These are phyloP conservation scores for Gasterosteus aculeatus DNA, from an alignment of 2,113 vertebrate genomes.

Conservation along the genomic window DNA sequence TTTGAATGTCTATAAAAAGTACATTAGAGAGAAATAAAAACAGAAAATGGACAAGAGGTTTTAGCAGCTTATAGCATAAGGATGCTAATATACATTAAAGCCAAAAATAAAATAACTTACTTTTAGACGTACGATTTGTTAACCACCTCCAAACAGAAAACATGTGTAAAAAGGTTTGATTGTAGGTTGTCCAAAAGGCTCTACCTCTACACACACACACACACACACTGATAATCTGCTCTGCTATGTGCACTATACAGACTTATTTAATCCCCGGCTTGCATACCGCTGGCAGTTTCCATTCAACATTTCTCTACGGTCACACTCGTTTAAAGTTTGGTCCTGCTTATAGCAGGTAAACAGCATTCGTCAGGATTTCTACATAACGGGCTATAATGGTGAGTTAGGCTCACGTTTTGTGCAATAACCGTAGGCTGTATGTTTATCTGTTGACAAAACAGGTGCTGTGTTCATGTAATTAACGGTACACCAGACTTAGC, in stretches of 20 bases:
- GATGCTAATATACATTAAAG: slow-evolving; percentile 1
- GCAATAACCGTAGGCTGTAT: background rate
- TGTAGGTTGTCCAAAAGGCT: slow-evolving; percentile 55
- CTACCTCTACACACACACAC: slow-evolving; percentile 65
- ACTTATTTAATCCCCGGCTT: slow-evolving; percentile 74
- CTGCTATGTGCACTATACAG: slow-evolving; percentile 68
- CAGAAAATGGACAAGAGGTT: background rate
- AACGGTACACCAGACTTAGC: background rate
- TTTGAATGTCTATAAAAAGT: background rate
- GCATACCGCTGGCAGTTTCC: slow-evolving; percentile 75
- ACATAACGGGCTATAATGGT: slow-evolving; percentile 36
- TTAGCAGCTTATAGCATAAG: background rate
- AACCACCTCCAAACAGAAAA: slow-evolving; percentile 33
- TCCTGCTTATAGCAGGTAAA: slow-evolving; percentile 23
- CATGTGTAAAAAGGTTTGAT: slow-evolving; percentile 27
- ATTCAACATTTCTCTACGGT: slow-evolving; percentile 60
- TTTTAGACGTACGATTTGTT: slow-evolving; percentile 30
- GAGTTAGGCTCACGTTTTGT: slow-evolving; percentile 34
- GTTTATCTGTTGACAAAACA: background rate
- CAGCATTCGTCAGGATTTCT: slow-evolving; percentile 17
- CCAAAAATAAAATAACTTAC: slow-evolving; percentile 54
- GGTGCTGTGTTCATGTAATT: slow-evolving; percentile 2
- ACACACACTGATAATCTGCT: slow-evolving; percentile 78
- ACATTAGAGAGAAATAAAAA: background rate
- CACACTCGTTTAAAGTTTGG: slow-evolving; percentile 46